Evolutionary conservation across 2,888 invertebrate genomes (phyloP).

Genomic region (Falcaria lacertinaria): DNA sequence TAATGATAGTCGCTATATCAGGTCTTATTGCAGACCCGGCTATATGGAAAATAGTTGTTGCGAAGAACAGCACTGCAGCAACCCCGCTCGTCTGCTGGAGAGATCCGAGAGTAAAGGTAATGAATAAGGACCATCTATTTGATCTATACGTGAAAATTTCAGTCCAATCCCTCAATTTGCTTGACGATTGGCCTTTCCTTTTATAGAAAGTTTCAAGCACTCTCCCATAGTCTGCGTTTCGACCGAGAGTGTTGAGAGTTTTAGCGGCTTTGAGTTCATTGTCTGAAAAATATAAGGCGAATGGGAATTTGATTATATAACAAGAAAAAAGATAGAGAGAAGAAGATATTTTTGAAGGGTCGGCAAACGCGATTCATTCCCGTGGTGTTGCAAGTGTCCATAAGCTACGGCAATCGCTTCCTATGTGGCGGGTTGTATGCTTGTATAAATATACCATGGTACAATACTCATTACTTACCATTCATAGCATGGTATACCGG

Average conservation of each 20-base stretch:
- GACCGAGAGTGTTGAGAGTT: conserved; percentile 29
- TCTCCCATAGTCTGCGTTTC: conserved; percentile 27
- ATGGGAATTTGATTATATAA: too few species aligned
- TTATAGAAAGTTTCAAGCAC: conserved; percentile 6
- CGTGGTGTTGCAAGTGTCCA: too few species aligned
- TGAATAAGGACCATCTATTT: conserved; percentile 5
- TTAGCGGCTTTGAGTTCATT: conserved; percentile 30
- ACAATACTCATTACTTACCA: conserved; percentile 23
- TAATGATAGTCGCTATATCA: background rate
- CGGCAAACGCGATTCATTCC: too few species aligned
- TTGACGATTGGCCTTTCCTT: background rate
- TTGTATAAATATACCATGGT: background rate
- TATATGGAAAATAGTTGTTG: conserved; percentile 37
- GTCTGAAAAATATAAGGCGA: too few species aligned
- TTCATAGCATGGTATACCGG: conserved; percentile 43
- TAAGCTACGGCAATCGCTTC: too few species aligned
- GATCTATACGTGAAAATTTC: background rate
- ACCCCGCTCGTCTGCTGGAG: conserved; percentile 33
- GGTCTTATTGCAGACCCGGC: conserved; percentile 36
- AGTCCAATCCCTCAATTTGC: background rate
- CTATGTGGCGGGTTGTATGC: too few species aligned
- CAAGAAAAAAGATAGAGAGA: too few species aligned
- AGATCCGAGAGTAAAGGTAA: background rate
- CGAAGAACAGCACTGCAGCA: conserved; percentile 37
- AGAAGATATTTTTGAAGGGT: too few species aligned